Base-by-base conservation (phyloP, 2,888 invertebrate species). In the Hecatera dysodea region DNA sequence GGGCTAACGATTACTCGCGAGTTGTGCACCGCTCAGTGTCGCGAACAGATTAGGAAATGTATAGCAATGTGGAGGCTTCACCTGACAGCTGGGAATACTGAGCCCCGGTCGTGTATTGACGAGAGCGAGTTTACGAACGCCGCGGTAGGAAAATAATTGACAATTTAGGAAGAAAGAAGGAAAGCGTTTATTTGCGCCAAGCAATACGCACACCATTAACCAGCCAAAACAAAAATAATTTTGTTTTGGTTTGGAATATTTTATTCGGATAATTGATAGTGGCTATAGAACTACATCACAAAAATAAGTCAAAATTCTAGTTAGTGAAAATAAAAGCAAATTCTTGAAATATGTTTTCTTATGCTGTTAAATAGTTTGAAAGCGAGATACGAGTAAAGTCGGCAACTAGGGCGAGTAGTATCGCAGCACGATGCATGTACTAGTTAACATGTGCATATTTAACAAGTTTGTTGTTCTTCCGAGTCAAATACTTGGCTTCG, bases 391-490 rank as follows among this genome's bases (percentile, higher is more conserved):
- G 27, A 24, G 39, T 62, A 36, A 59, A 55, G 72, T 71, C 33
- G 29, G 0, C 22, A 27, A 55, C 19, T 27, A 29, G 42, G 5
- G 24, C 36, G 27, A 36, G 44, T 8, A 29, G 57, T 46, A 39
- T 42, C 29, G 33, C 52, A 36, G 53, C 22, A 36, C 22, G 27
- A 27, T 1, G 36, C 50, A 11, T 27, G 59, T 27, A 3, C 19
- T 63, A 39, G 29, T 60, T 56, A 53, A 52, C 59, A 64, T 48
- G 46, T 24, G 59, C 79, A 78, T 64, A 55, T 50, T 72, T 72
- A 42, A 29, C 15, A 27, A 66, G 42, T 59, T 36, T 62, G 57
- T 39, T 12, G 46, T 50, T 59, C 36, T 59, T 39, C 19, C n/a
- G n/a, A 33, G 24, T 46, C 39, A 53, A 15, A 12, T 19, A 36